phyloP scores from a whole-genome alignment of 2,888 invertebrate genomes.

The Sphaerophoria rueppellii region DNA sequence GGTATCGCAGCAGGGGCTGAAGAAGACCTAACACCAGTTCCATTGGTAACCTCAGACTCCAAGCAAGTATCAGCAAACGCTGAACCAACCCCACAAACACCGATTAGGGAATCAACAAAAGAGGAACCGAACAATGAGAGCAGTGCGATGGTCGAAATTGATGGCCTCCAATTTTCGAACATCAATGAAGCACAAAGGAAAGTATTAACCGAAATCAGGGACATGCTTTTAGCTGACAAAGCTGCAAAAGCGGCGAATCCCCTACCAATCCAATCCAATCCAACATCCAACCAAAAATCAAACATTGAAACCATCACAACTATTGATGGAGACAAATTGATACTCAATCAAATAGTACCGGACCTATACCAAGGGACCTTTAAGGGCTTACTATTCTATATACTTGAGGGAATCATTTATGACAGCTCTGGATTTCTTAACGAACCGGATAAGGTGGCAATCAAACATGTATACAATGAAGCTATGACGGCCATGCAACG shows the following conservation, averaged over 20 bases:
- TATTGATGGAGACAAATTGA: not conserved
- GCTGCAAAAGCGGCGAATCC: not conserved
- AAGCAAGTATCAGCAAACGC: not conserved
- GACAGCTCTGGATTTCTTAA: no score
- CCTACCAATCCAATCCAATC: not conserved
- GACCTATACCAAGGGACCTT: not conserved
- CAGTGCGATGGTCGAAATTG: not conserved
- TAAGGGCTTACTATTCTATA: conserved; percentile 16
- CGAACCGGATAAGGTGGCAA: not conserved
- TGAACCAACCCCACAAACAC: not conserved
- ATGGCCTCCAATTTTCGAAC: not conserved
- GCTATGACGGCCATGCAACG: conserved; percentile 5
- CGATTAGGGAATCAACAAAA: not conserved
- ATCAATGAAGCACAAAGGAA: not conserved
- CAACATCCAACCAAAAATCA: not conserved
- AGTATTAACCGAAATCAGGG: not conserved
- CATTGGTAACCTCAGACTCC: not conserved
- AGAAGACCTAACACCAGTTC: not conserved
- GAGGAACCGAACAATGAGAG: not conserved
- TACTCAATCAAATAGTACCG: not conserved
- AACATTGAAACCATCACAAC: not conserved
- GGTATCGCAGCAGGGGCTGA: not conserved
- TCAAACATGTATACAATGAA: not conserved
- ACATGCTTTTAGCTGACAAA: not conserved
- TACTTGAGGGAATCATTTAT: not conserved